Evolutionary conservation across 2,797 vertebrate genomes (phyloP).

Genomic region (Echeneis naucrates): DNA sequence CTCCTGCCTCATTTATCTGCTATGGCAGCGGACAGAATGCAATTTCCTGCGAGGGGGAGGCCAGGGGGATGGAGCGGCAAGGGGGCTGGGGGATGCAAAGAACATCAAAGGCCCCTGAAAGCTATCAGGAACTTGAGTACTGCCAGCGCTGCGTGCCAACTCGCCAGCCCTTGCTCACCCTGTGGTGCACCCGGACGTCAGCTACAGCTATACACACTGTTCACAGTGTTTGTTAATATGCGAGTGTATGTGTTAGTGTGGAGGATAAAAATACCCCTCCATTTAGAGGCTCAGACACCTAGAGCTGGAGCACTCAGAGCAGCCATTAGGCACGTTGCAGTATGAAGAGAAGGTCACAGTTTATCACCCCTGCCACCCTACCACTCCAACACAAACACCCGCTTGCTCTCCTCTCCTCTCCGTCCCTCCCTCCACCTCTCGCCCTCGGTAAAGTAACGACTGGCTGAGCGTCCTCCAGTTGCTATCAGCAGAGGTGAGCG

Average conservation of each 20-base stretch:
- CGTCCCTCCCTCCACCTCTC: slow-evolving; percentile 37
- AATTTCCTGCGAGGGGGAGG: slow-evolving; percentile 86
- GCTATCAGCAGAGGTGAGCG: slow-evolving; percentile 66
- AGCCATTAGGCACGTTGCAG: slow-evolving; percentile 78
- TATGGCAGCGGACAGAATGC: slow-evolving; percentile 83
- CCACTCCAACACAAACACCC: slow-evolving; percentile 76
- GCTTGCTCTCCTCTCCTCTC: slow-evolving; percentile 50
- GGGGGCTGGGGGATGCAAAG: slow-evolving; percentile 75
- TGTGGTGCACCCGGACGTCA: slow-evolving; percentile 72
- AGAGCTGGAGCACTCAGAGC: slow-evolving; percentile 73
- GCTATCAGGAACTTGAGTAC: slow-evolving; percentile 82
- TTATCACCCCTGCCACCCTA: slow-evolving; percentile 78
- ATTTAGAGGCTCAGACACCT: slow-evolving; percentile 82
- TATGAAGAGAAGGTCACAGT: slow-evolving; percentile 81
- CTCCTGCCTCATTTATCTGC: slow-evolving; percentile 85
- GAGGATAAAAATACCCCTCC: slow-evolving; percentile 82
- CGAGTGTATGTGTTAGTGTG: slow-evolving; percentile 47
- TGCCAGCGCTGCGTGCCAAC: slow-evolving; percentile 84
- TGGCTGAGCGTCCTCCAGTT: slow-evolving; percentile 35
- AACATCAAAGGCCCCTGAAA: slow-evolving; percentile 85
- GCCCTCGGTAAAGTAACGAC: background rate
- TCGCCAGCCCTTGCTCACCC: slow-evolving; percentile 74
- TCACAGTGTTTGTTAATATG: slow-evolving; percentile 59
- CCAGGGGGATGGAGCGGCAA: slow-evolving; percentile 52
- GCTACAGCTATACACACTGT: slow-evolving; percentile 45